Evolutionary conservation across 1,140 invertebrate genomes (phyloP).

Genomic region (Atta texana): DNA sequence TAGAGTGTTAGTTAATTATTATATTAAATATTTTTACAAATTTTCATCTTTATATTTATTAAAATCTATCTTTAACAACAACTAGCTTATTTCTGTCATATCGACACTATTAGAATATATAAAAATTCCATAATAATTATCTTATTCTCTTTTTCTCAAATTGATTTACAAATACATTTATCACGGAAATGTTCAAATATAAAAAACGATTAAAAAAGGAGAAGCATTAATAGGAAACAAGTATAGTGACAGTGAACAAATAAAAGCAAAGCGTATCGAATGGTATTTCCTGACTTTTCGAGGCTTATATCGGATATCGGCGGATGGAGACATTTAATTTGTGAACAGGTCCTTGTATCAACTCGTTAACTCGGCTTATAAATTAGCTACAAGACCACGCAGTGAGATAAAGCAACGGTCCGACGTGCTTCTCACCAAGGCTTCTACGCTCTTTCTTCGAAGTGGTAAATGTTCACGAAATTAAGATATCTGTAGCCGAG

Average conservation of each 20-base stretch:
- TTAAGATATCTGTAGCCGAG: constrained; percentile 76
- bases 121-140: neutral
- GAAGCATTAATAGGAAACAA: constrained; percentile 26
- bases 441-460: constrained; percentile 64
- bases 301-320: constrained; percentile 34
- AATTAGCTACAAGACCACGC: constrained; percentile 81
- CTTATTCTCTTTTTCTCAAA: neutral
- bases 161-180: neutral
- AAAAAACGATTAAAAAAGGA: constrained; percentile 26
- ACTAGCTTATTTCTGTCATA: neutral
- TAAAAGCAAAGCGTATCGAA: constrained; percentile 4
- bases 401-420: constrained; percentile 75
- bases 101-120: neutral
- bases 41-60: neutral
- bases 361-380: constrained; percentile 79
- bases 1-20: neutral
- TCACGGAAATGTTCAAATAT: constrained; percentile 9
- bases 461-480: constrained; percentile 77
- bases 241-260: neutral
- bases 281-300: constrained; percentile 17
- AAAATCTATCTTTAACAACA: neutral
- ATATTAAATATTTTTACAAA: neutral
- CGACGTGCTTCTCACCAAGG: constrained; percentile 54
- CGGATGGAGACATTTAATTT: constrained; percentile 82
- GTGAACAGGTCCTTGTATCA: constrained; percentile 80